A percentile compares a stretch with the other conserved stretches of the same genome.
phyloP scores from a whole-genome alignment of 2,113 vertebrate genomes.

The Perca flavescens region DNA sequence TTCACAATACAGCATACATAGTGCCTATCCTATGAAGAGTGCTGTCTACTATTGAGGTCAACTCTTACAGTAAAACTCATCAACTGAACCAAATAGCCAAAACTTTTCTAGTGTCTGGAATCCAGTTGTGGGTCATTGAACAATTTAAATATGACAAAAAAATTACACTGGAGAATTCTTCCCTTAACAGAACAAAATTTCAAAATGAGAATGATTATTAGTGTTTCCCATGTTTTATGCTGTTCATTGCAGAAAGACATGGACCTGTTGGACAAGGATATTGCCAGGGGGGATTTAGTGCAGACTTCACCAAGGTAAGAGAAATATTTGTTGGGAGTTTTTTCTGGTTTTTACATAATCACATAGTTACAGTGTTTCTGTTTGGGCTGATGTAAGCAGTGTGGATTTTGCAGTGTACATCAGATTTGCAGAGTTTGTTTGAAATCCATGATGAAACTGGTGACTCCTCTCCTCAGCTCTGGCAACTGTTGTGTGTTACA shows the following conservation, averaged over 20 bases:
- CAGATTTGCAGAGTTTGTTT: conserved; percentile 45
- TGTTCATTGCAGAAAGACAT: conserved; percentile 73
- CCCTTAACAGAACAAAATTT: not conserved
- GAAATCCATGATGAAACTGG: conserved; percentile 31
- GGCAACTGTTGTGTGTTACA: conserved; percentile 72
- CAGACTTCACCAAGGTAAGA: conserved; percentile 92
- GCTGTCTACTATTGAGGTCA: not conserved
- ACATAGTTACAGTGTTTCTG: conserved; percentile 16
- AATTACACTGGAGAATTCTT: not conserved
- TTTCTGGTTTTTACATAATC: conserved; percentile 9
- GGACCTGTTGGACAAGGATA: conserved; percentile 89
- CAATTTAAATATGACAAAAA: not conserved
- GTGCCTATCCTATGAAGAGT: not conserved
- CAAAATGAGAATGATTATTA: not conserved
- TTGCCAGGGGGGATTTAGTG: conserved; percentile 93
- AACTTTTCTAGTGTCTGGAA: not conserved
- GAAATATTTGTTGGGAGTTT: conserved; percentile 24
- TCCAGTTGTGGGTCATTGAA: not conserved
- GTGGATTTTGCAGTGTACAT: conserved; percentile 22
- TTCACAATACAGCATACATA: not conserved
- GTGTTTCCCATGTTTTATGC: conserved; percentile 29
- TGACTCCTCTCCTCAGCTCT: conserved; percentile 39
- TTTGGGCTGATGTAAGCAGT: conserved; percentile 33
- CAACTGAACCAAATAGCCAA: not conserved
- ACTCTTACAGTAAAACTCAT: not conserved